Base-by-base conservation (phyloP, 2,797 vertebrate genomes). In the Halcyon badia region DNA sequence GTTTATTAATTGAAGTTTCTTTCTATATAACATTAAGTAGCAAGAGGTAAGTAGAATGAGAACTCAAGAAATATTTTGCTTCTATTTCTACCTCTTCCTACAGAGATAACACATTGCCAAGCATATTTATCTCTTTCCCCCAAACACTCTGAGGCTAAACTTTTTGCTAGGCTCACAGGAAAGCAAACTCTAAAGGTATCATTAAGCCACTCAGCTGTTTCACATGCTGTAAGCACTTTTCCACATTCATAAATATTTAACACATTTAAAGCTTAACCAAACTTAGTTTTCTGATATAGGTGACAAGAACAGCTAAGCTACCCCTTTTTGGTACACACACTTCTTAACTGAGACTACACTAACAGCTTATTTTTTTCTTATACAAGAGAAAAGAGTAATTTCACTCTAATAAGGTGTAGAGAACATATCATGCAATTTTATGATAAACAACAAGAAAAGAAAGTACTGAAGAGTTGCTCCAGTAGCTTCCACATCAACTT, bases 291-390 rank as follows among this genome's bases (percentile, higher is more conserved):
- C 5, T 22, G 9, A 11, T 18, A 2, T 0, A 60, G 4, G 7
- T 71, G 19, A 33, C 6, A 57, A 62, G 14, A 51, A 35, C 37
- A 77, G 19, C 48, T 39, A 4, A 13, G 0, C 16, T 21, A 1
- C 25, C 48, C 0, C 2, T 48, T 57, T 44, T 56, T 35, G 9
- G 0, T 2, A 8, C 5, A 13, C 2, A 4, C 4, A 2, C 18
- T 77, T 46, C 5, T 30, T 56, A n/a, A 6, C 33, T 48, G 5
- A 52, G 10, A 24, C 7, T 6, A 2, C 6, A 16, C 11, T 14
- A 3, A n/a, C 11, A 68, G 11, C 4, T 7, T 44, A 5, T 31
- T 82, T 81, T 39, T 42, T 64, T 4, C 15, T 44, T 22, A 6
- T 7, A 14, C 2, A 6, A 10, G 11, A 66, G 5, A 58, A 26